A percentile compares a stretch with the other conserved stretches of the same genome.
These are phyloP conservation scores for Acanthis flammea DNA, from an alignment of 2,797 vertebrate species.

Conservation along the genomic window DNA sequence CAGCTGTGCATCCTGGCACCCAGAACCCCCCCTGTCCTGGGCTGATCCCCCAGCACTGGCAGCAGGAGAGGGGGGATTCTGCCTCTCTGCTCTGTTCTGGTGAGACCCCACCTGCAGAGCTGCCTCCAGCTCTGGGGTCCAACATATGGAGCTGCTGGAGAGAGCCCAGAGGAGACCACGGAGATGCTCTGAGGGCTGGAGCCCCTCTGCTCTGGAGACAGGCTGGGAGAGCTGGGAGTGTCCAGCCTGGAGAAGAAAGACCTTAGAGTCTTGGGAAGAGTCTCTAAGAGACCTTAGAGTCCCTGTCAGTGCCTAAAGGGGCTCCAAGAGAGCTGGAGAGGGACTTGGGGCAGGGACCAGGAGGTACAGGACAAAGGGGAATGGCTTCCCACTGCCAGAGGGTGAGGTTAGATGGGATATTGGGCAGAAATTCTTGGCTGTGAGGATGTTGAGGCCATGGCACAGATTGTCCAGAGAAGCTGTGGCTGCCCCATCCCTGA, in stretches of 20 bases:
- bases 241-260: not conserved
- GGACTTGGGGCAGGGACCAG: not conserved
- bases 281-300: not conserved
- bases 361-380: not conserved
- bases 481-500: not conserved
- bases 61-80: not conserved
- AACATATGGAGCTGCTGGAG: accelerated
- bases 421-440: not conserved
- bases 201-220: not conserved
- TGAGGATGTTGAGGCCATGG: too few species aligned
- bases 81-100: not conserved
- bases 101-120: not conserved
- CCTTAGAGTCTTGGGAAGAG: not conserved
- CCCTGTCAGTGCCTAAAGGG: not conserved
- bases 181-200: too few species aligned
- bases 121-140: not conserved
- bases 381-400: not conserved
- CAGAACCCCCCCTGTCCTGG: accelerated
- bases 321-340: not conserved
- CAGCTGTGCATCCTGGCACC: accelerated
- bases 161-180: not conserved
- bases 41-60: not conserved
- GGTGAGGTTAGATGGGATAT: not conserved
- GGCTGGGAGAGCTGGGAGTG: not conserved
- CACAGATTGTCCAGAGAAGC: not conserved